A percentile compares a stretch with the other conserved stretches of the same genome.
These are phyloP conservation scores for Junonia oenone DNA, from an alignment of 2,888 invertebrate species.

Conservation along the genomic window DNA sequence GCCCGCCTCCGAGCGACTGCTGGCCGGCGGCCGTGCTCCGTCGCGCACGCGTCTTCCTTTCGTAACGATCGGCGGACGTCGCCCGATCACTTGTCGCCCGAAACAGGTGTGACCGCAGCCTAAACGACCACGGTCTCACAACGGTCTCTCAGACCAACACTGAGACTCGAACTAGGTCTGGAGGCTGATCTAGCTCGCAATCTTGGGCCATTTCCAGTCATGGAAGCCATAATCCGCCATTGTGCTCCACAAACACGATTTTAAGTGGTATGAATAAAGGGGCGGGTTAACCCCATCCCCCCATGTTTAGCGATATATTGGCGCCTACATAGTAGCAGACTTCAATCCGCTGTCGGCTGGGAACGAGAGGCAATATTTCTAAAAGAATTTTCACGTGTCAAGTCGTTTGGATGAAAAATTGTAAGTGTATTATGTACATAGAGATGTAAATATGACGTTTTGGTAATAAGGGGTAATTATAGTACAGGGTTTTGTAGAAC, in stretches of 20 bases:
- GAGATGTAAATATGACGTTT: not conserved
- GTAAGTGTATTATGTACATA: not conserved
- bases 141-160: not conserved
- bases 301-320: constrained; percentile 21
- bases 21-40: constrained; percentile 32
- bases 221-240: constrained; percentile 15
- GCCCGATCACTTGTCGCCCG: constrained; percentile 3
- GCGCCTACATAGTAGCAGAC: constrained; percentile 18
- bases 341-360: constrained; percentile 18
- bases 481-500: not conserved
- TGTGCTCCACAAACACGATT: constrained; percentile 22
- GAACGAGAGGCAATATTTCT: constrained; percentile 13
- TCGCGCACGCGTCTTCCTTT: constrained; percentile 36
- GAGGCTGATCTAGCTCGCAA: constrained; percentile 6
- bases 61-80: constrained; percentile 37
- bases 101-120: constrained; percentile 17
- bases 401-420: constrained; percentile 8
- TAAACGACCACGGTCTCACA: not conserved
- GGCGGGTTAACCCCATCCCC: constrained; percentile 10
- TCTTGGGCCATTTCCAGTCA: constrained; percentile 11
- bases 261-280: constrained; percentile 21
- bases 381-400: constrained; percentile 10
- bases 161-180: constrained; percentile 11
- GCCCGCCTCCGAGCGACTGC: constrained; percentile 54
- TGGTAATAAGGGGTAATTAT: not conserved